Percentiles rank a stretch among this genome's conserved stretches.
These are phyloP conservation scores for Plecturocebus donacophilus DNA, from an alignment of 2,113 vertebrate genomes.

Conservation along the genomic window DNA sequence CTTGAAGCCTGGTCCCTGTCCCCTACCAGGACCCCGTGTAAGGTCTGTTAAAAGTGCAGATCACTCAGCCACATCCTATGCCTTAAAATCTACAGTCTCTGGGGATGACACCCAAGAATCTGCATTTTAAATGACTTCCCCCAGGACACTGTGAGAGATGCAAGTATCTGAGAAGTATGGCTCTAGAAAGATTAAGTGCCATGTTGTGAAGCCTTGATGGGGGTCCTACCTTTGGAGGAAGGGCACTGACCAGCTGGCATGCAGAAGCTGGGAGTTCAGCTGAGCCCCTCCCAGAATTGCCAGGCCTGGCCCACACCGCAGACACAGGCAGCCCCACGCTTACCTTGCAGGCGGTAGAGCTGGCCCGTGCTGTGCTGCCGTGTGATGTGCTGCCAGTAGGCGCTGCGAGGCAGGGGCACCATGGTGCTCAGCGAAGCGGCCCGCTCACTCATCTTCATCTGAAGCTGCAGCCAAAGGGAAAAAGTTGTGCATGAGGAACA, in stretches of 20 bases:
- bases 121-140: not conserved
- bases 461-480: conserved; percentile 79
- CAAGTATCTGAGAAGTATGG: not conserved
- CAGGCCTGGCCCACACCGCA: not conserved
- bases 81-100: too few species aligned
- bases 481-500: not conserved
- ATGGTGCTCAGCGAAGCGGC: conserved; percentile 85
- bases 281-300: fast-evolving
- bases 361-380: conserved; percentile 87
- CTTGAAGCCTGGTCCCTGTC: not conserved
- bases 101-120: not conserved
- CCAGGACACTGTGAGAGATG: fast-evolving
- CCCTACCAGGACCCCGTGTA: not conserved
- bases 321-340: not conserved
- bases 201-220: fast-evolving
- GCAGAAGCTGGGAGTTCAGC: fast-evolving
- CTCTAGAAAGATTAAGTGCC: not conserved
- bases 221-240: too few species aligned
- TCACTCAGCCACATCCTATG: too few species aligned
- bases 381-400: conserved; percentile 90
- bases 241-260: fast-evolving
- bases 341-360: conserved; percentile 86
- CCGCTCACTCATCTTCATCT: conserved; percentile 87
- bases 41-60: fast-evolving
- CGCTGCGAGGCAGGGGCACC: conserved; percentile 88